Conservation (phyloP, 1,140 invertebrate species). For the Rhyacophila brunnea region DNA sequence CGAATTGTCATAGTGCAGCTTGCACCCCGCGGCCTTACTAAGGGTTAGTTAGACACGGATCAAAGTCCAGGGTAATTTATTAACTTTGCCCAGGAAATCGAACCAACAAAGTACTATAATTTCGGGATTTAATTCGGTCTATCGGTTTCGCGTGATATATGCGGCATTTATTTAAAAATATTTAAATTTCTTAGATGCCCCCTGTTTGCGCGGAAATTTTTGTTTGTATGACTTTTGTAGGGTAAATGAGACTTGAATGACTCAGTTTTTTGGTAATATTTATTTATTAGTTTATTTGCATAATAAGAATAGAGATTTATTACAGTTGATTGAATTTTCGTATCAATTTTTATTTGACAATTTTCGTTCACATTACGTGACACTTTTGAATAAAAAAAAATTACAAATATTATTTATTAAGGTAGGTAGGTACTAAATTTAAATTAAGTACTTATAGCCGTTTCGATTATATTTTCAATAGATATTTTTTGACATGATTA, state of each 20-base stretch:
- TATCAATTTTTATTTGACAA: slow-evolving; percentile 2
- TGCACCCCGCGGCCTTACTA: neutral
- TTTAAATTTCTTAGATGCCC: slow-evolving; percentile 24
- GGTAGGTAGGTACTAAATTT: too few relatives aligned
- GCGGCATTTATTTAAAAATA: slow-evolving; percentile 33
- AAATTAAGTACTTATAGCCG: too few relatives aligned
- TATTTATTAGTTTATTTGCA: slow-evolving; percentile 16
- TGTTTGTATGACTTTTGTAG: slow-evolving; percentile 10
- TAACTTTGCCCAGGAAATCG: slow-evolving; percentile 8
- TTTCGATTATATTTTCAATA: too few relatives aligned
- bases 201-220: slow-evolving; percentile 2
- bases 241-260: slow-evolving; percentile 23
- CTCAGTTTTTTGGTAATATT: slow-evolving; percentile 11
- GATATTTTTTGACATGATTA: too few relatives aligned
- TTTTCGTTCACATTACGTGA: too few relatives aligned
- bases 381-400: too few relatives aligned
- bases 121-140: slow-evolving; percentile 20
- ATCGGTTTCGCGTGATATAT: slow-evolving; percentile 31
- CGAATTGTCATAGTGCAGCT: slow-evolving; percentile 15
- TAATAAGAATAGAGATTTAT: slow-evolving; percentile 12
- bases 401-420: too few relatives aligned
- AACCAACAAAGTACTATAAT: slow-evolving; percentile 1
- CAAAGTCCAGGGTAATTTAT: slow-evolving; percentile 5
- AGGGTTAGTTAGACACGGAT: neutral
- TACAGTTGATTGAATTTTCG: slow-evolving; percentile 8